A percentile compares a stretch with the other conserved stretches of the same genome.
phyloP scores from a whole-genome alignment of 1,140 invertebrate genomes.

The Tribolium madens region DNA sequence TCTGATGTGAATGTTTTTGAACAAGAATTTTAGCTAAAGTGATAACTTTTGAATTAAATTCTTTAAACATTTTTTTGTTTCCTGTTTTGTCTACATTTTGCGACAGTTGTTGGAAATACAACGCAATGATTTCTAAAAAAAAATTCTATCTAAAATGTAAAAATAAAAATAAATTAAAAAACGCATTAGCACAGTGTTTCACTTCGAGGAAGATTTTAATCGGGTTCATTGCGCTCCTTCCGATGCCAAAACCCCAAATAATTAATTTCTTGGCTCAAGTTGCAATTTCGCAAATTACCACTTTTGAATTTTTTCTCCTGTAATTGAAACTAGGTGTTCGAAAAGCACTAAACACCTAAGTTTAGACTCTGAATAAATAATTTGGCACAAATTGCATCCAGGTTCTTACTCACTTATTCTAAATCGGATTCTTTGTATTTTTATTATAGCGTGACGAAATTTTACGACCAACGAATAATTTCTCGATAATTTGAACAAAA shows the following conservation, averaged over 20 bases:
- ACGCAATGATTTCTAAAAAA: neutral
- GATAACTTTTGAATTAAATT: too few relatives aligned
- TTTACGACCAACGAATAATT: slow-evolving; percentile 4
- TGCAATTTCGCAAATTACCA: neutral
- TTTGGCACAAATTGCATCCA: slow-evolving; percentile 30
- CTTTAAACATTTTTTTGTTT: too few relatives aligned
- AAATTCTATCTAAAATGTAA: neutral
- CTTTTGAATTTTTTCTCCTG: neutral
- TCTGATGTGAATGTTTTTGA: too few relatives aligned
- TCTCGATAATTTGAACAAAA: neutral
- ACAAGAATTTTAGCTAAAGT: too few relatives aligned
- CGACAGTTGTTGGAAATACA: too few relatives aligned
- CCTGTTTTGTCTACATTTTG: too few relatives aligned
- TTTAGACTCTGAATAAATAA: slow-evolving; percentile 41
- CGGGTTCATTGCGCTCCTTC: neutral
- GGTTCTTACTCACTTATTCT: slow-evolving; percentile 38
- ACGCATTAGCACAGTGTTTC: neutral
- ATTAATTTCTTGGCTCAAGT: neutral
- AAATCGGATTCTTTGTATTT: slow-evolving; percentile 41
- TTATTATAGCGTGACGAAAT: neutral
- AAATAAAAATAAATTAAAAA: neutral
- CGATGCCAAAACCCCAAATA: neutral
- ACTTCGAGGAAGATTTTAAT: neutral
- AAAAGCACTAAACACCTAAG: slow-evolving; percentile 37
- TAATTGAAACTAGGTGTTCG: neutral